A percentile compares a stretch with the other conserved stretches of the same genome.
phyloP scores from a whole-genome alignment of 1,140 invertebrate genomes.

The Bombus turneri region DNA sequence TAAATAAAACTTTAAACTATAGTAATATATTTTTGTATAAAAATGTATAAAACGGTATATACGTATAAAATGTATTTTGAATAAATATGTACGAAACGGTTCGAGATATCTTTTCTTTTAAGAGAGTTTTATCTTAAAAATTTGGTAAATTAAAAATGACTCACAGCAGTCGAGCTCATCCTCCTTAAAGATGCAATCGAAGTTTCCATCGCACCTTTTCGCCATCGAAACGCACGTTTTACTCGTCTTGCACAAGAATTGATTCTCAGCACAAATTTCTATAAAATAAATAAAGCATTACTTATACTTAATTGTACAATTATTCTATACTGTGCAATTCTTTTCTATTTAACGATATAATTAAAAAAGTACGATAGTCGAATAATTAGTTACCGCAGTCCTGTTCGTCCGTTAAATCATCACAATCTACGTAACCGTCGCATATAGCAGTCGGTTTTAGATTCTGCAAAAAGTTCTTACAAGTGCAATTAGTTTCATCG shows the following conservation, averaged over 20 bases:
- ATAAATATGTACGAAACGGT: no score
- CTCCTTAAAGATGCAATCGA: conserved; percentile 86
- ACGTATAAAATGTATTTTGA: neutral
- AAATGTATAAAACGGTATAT: neutral
- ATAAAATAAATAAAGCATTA: conserved; percentile 58
- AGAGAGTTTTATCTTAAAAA: no score
- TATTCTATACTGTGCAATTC: no score
- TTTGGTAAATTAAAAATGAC: conserved; percentile 49
- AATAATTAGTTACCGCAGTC: conserved; percentile 83
- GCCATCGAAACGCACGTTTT: conserved; percentile 83
- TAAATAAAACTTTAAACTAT: neutral
- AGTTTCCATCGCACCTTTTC: conserved; percentile 85
- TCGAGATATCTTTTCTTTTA: no score
- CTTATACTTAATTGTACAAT: rapidly evolving
- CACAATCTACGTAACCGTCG: conserved; percentile 90
- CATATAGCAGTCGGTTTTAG: conserved; percentile 85
- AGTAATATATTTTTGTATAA: no score
- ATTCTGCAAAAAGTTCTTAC: conserved; percentile 86
- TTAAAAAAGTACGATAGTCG: no score
- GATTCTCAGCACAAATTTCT: conserved; percentile 83
- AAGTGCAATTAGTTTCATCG: conserved; percentile 90
- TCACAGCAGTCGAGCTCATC: conserved; percentile 89
- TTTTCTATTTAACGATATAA: no score
- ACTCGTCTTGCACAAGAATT: conserved; percentile 84
- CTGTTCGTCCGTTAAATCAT: conserved; percentile 89